These are phyloP conservation scores for Boulengerochromis microlepis DNA, from an alignment of 2,113 vertebrate genomes.

Conservation along the genomic window DNA sequence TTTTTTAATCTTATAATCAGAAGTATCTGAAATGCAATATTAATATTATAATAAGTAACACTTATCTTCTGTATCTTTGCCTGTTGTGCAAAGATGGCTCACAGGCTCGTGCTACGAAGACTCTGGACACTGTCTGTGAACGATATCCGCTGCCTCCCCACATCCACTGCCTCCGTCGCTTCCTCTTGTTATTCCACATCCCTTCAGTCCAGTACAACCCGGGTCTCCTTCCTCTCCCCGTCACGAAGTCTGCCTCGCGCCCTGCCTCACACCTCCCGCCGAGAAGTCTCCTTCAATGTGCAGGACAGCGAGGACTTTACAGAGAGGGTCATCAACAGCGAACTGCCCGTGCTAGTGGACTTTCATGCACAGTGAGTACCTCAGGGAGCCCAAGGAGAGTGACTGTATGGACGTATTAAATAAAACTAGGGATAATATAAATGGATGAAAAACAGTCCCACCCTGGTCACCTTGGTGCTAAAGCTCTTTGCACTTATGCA, in stretches of 20 bases:
- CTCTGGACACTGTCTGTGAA: slow-evolving; percentile 60
- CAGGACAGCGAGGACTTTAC: slow-evolving; percentile 92
- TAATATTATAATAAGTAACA: not conserved
- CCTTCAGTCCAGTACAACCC: not conserved
- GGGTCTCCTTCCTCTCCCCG: slow-evolving; percentile 31
- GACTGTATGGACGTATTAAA: not conserved
- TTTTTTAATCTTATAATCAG: not conserved
- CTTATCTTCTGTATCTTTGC: not conserved
- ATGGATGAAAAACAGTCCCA: not conserved
- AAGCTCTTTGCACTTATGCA: not conserved
- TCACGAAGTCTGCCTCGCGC: slow-evolving; percentile 1
- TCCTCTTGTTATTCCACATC: slow-evolving; percentile 29
- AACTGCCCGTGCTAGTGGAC: slow-evolving; percentile 87
- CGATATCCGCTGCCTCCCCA: slow-evolving; percentile 35
- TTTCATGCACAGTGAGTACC: slow-evolving; percentile 92
- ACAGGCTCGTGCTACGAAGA: slow-evolving; percentile 73
- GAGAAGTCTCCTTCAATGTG: slow-evolving; percentile 80
- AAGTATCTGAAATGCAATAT: not conserved
- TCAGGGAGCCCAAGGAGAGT: not conserved
- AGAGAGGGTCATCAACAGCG: slow-evolving; percentile 87
- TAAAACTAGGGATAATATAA: not conserved
- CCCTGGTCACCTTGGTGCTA: not conserved
- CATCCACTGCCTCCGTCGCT: not conserved
- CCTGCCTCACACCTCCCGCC: slow-evolving; percentile 11
- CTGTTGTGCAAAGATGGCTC: slow-evolving; percentile 81